Percentiles rank a stretch among this genome's conserved stretches.
Conservation (phyloP, 2,888 invertebrate genomes). For the Campaea margaritaria region DNA sequence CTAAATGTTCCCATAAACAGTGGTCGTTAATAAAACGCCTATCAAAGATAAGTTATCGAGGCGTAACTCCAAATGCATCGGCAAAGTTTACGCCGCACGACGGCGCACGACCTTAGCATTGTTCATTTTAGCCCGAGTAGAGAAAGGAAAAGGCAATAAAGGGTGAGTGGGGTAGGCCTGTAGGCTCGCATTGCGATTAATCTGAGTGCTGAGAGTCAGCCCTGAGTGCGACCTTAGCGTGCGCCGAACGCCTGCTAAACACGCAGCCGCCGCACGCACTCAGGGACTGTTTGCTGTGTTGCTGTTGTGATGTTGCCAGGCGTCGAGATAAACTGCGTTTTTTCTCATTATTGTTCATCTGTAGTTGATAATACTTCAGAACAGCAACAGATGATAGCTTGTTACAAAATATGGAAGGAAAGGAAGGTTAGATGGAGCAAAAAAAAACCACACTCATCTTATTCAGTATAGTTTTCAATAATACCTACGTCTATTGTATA, state of each 20-base stretch:
- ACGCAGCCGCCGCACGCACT: slow-evolving; percentile 64
- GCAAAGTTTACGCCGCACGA: slow-evolving; percentile 48
- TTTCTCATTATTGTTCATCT: too few relatives aligned
- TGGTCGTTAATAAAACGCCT: background rate
- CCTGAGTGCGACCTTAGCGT: slow-evolving; percentile 78
- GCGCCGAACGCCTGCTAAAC: slow-evolving; percentile 68
- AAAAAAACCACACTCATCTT: too few relatives aligned
- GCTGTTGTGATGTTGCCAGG: slow-evolving; percentile 66
- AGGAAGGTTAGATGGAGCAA: too few relatives aligned
- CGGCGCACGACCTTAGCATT: slow-evolving; percentile 66
- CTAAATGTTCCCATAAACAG: background rate
- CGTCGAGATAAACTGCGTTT: slow-evolving; percentile 50
- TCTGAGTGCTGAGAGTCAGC: slow-evolving; percentile 52
- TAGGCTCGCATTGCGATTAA: slow-evolving; percentile 62
- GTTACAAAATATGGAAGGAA: too few relatives aligned
- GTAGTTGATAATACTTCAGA: too few relatives aligned
- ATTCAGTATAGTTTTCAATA: too few relatives aligned
- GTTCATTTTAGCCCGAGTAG: slow-evolving; percentile 58
- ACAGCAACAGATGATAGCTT: too few relatives aligned
- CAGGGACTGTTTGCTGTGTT: slow-evolving; percentile 55
- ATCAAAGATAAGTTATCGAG: background rate
- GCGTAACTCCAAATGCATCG: slow-evolving; percentile 27
- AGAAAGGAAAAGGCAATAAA: slow-evolving; percentile 70
- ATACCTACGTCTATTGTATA: too few relatives aligned
- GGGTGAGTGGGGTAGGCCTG: slow-evolving; percentile 63